These are phyloP conservation scores for Amblyornis subalaris DNA, from an alignment of 2,113 vertebrate species.

Conservation along the genomic window DNA sequence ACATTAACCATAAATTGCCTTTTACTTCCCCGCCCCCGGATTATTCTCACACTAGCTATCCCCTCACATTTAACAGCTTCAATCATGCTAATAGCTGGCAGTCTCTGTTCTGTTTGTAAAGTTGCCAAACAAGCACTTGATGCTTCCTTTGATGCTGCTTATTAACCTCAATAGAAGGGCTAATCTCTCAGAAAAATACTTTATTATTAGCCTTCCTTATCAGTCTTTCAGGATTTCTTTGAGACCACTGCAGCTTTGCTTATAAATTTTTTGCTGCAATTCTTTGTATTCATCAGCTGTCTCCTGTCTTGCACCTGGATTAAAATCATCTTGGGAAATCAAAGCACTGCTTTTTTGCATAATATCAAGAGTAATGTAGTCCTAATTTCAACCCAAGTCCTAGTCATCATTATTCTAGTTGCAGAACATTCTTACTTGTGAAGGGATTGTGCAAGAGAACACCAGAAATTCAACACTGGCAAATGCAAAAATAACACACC, in stretches of 20 bases:
- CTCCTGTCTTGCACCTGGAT: neutral
- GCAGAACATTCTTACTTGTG: neutral
- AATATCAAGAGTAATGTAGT: neutral
- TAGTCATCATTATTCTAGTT: neutral
- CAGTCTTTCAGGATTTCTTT: neutral
- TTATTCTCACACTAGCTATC: neutral
- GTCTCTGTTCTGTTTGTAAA: neutral
- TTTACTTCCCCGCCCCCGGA: accelerated
- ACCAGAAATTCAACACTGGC: neutral
- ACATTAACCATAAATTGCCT: neutral
- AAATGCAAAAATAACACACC: neutral
- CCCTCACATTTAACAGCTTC: neutral
- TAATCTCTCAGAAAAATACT: neutral
- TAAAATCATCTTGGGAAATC: neutral
- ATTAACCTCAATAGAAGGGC: neutral
- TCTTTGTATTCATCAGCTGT: neutral
- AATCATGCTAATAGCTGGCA: neutral
- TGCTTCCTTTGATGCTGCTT: neutral
- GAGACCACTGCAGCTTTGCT: neutral
- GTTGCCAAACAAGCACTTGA: neutral
- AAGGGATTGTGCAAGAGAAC: neutral
- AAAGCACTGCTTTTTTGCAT: neutral
- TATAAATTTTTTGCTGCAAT: neutral
- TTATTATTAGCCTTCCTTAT: neutral
- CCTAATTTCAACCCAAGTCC: neutral